Conservation (phyloP, 2,113 vertebrate genomes). For the Ovibos moschatus region DNA sequence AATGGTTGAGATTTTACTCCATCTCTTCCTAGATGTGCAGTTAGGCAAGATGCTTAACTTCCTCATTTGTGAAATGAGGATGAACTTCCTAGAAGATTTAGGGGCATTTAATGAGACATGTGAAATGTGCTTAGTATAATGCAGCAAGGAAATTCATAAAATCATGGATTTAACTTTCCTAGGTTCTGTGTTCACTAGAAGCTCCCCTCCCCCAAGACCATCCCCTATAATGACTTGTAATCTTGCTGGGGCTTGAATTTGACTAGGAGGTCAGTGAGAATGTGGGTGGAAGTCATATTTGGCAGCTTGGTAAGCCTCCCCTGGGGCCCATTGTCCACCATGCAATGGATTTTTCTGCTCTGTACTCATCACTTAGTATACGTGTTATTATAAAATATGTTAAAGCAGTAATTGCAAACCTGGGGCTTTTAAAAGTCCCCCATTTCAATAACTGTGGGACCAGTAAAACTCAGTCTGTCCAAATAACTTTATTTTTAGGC, state of each 20-base stretch:
- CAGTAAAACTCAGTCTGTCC: neutral
- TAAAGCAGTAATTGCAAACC: neutral
- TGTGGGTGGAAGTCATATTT: neutral
- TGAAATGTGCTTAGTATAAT: neutral
- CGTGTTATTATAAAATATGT: neutral
- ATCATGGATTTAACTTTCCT: neutral
- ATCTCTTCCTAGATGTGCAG: neutral
- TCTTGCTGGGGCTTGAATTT: neutral
- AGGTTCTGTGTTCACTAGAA: neutral
- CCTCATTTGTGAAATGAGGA: neutral
- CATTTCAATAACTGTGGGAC: neutral
- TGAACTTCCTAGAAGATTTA: neutral
- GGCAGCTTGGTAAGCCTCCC: neutral
- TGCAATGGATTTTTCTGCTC: neutral
- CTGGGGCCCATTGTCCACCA: neutral
- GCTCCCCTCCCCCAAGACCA: neutral
- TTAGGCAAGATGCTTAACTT: neutral
- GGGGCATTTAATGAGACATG: neutral
- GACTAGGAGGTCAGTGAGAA: neutral
- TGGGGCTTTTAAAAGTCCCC: neutral
- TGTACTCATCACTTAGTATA: neutral
- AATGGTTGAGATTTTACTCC: neutral
- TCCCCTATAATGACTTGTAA: neutral
- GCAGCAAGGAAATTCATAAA: neutral
- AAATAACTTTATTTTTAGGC: slow-evolving; percentile 19